Conservation (phyloP, 2,797 vertebrate species). For the Ispidina lecontei region DNA sequence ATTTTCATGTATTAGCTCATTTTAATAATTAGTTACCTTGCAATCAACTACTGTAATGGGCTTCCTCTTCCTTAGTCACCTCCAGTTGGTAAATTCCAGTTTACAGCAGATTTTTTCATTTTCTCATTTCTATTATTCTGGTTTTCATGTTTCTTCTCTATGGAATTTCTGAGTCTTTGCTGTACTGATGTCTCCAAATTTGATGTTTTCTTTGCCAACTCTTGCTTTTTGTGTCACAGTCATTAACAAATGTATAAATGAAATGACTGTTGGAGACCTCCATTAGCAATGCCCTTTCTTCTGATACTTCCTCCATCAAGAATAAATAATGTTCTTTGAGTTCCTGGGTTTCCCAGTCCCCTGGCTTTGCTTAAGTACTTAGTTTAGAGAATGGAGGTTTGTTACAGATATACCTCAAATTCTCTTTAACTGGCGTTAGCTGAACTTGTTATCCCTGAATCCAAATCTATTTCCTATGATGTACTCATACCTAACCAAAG, state of each 20-base stretch:
- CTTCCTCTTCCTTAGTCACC: neutral
- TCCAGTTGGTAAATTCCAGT: neutral
- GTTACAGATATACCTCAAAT: neutral
- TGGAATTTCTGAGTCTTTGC: neutral
- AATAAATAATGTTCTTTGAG: neutral
- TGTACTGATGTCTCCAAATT: neutral
- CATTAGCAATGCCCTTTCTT: neutral
- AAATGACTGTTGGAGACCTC: neutral
- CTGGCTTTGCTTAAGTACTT: neutral
- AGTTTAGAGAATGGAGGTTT: neutral
- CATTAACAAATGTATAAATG: neutral
- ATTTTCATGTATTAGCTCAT: neutral
- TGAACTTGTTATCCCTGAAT: neutral
- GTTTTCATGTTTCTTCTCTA: neutral
- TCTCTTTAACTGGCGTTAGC: neutral
- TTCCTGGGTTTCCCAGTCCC: neutral
- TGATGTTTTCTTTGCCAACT: fast-evolving
- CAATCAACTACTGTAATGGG: neutral
- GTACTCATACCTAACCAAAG: neutral
- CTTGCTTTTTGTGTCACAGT: neutral
- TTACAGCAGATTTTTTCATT: neutral
- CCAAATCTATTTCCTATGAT: neutral
- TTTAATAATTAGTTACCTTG: neutral
- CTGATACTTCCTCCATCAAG: neutral
- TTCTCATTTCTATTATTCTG: neutral